Evolutionary conservation across 2,797 vertebrate genomes (phyloP).

Genomic region (Urocyon cinereoargenteus): DNA sequence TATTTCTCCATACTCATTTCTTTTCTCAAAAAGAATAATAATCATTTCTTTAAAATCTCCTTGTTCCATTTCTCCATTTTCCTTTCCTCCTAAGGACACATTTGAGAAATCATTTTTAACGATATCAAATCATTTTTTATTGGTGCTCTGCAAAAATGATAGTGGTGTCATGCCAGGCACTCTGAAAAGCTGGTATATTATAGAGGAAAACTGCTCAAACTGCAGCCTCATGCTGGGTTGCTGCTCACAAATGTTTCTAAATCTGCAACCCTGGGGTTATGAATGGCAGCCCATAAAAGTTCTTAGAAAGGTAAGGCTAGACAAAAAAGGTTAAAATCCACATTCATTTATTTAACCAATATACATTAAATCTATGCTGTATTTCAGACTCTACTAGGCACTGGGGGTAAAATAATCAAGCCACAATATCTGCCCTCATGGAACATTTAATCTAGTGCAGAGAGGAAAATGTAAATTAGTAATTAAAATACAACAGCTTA

Average conservation of each 20-base stretch:
- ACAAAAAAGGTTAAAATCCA: not conserved
- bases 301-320: constrained; percentile 66
- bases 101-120: constrained; percentile 72
- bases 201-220: constrained; percentile 47
- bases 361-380: not conserved
- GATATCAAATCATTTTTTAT: constrained; percentile 73
- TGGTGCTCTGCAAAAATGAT: constrained; percentile 45
- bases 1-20: constrained; percentile 18
- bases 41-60: not conserved
- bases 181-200: constrained; percentile 56
- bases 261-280: constrained; percentile 66
- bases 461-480: not conserved
- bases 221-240: constrained; percentile 59
- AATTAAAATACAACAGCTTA: not conserved
- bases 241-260: constrained; percentile 60
- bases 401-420: not conserved
- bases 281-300: constrained; percentile 50
- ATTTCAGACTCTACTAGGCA: not conserved
- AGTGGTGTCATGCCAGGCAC: constrained; percentile 42
- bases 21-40: constrained; percentile 37
- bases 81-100: not conserved
- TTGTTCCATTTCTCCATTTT: not conserved
- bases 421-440: not conserved
- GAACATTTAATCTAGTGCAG: not conserved
- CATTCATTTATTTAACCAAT: constrained; percentile 43